These are phyloP conservation scores for Cheilosia urbana DNA, from an alignment of 2,888 invertebrate species.

Conservation along the genomic window DNA sequence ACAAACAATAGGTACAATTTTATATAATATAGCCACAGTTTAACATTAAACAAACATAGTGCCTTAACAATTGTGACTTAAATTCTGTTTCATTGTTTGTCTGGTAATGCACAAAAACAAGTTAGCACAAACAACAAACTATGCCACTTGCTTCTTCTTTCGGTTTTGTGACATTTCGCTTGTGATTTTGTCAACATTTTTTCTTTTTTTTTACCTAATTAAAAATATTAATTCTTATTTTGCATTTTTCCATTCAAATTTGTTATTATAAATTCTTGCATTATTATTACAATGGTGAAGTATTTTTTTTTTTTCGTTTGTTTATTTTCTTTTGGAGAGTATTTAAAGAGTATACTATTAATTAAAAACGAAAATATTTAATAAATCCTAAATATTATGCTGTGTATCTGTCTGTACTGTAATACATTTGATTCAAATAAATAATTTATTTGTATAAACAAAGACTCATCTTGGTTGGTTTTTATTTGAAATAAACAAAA, in stretches of 20 bases:
- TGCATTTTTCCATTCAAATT: constrained; percentile 11
- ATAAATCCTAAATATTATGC: constrained; percentile 26
- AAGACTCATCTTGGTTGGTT: background rate
- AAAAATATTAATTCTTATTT: background rate
- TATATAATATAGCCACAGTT: background rate
- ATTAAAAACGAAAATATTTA: constrained; percentile 31
- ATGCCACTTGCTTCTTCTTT: constrained; percentile 12
- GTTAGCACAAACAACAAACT: background rate
- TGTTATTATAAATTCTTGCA: constrained; percentile 14
- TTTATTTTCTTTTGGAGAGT: background rate
- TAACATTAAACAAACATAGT: background rate
- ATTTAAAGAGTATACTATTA: constrained; percentile 15
- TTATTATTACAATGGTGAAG: constrained; percentile 15
- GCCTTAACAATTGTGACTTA: constrained; percentile 46
- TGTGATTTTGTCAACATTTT: background rate
- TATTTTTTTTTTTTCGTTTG: background rate
- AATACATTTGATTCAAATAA: constrained; percentile 65
- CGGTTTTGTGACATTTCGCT: constrained; percentile 10
- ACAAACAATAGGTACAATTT: constrained; percentile 1
- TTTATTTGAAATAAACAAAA: background rate
- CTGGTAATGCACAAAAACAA: constrained; percentile 23
- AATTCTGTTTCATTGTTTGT: constrained; percentile 28
- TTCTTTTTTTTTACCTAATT: too few relatives aligned
- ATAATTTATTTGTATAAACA: constrained; percentile 70
- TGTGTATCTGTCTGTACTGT: constrained; percentile 53